These are phyloP conservation scores for Agapornis roseicollis DNA, from an alignment of 2,113 vertebrate species.

Conservation along the genomic window DNA sequence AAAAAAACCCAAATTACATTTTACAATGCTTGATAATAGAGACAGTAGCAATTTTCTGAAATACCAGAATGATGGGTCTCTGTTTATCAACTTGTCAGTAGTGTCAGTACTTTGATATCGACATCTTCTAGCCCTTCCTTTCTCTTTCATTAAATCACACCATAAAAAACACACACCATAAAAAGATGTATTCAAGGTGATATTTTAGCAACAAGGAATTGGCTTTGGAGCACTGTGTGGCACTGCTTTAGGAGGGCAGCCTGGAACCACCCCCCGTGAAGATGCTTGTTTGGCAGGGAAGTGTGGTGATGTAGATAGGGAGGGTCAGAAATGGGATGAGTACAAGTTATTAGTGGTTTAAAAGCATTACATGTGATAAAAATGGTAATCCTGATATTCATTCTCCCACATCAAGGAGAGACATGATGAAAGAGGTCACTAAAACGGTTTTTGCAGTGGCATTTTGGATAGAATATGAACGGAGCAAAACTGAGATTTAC, in stretches of 20 bases:
- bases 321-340: background rate
- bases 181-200: background rate
- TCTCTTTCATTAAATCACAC: background rate
- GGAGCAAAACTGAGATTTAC: background rate
- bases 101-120: background rate
- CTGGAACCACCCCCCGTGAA: accelerated
- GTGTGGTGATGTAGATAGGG: background rate
- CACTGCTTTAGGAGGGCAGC: background rate
- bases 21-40: background rate
- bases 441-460: background rate
- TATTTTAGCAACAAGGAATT: background rate
- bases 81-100: background rate
- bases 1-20: background rate
- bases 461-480: background rate
- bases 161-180: background rate
- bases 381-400: background rate
- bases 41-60: background rate
- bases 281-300: background rate
- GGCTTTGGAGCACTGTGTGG: background rate
- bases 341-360: background rate
- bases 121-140: background rate
- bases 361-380: background rate
- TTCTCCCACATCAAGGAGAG: background rate
- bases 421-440: background rate
- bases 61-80: background rate